Evolutionary conservation across 2,113 vertebrate species (phyloP), one percentile per base, ranked within the genome.

Genomic region (Varanus komodoensis): DNA sequence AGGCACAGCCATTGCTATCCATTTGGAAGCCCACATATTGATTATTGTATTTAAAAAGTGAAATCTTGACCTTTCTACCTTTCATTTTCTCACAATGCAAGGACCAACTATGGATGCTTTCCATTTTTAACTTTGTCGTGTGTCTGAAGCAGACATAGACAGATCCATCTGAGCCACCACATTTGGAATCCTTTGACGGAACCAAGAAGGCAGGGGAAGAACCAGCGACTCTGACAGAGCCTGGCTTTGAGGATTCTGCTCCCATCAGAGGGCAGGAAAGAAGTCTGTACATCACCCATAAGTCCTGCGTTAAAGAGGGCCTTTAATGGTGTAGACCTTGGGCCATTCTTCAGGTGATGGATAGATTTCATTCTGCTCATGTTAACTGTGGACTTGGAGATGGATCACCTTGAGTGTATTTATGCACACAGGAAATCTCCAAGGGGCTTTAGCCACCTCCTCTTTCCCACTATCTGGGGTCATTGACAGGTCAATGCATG

Each of bases 31-130:
- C 89, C 7, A 90, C 38, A 0, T 0, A 32, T n/a, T 29, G 25
- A 80, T 67, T 80, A n/a, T 57, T 67, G 14, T 84, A 78, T 78
- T 84, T 50, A 90, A 91, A 93, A 90, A 87, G 82, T 3, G 21
- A 87, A 90, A 93, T 85, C 80, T 64, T 84, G 82, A 80, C 84
- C 23, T 68, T 87, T 83, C 81, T 71, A 68, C 71, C 89, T 90
- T 90, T 32, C 73, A 48, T 32, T 93, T 17, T 57, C 67, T 54
- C 54, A 78, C 52, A 61, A 93, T 67, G 80, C 74, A 74, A 64
- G 38, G 64, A 21, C 82, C 74, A 69, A 79, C 80, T 50, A 21
- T 86, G 67, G 25, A 8, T 38, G 34, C 48, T 71, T 89, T 85
- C 61, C 75, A 32, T 85, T 69, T 81, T 69, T 79, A 88, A 71